Evolutionary conservation across 2,113 vertebrate genomes (phyloP).

Genomic region (Actinemys pallida): DNA sequence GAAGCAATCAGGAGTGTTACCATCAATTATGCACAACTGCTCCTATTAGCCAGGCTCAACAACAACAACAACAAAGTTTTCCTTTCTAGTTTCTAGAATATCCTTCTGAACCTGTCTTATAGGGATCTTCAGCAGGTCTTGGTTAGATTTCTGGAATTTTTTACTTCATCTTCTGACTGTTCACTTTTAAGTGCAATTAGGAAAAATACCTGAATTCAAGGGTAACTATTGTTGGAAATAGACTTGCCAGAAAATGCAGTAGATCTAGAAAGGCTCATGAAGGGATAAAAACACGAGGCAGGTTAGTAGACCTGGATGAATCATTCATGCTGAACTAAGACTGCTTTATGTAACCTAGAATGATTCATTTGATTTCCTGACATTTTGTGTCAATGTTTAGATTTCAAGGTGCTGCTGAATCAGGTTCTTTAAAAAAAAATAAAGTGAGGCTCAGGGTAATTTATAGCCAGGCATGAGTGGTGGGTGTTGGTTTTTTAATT

Average conservation of each 20-base stretch:
- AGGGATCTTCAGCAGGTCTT: not conserved
- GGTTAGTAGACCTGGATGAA: not conserved
- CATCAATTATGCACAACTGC: not conserved
- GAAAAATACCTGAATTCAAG: not conserved
- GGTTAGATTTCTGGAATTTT: not conserved
- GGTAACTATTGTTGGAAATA: not conserved
- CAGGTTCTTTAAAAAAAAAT: not conserved
- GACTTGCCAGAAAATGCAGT: not conserved
- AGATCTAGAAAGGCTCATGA: not conserved
- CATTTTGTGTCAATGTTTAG: not conserved
- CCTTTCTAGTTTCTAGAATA: not conserved
- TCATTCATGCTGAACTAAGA: not conserved
- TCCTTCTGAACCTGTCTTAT: not conserved
- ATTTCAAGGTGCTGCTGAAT: slow-evolving; percentile 1
- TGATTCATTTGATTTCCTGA: not conserved
- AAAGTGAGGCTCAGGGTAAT: not conserved
- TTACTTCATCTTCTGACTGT: not conserved
- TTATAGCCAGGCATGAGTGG: not conserved
- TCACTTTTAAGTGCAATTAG: not conserved
- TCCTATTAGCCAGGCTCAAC: not conserved
- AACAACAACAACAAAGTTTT: too few relatives aligned
- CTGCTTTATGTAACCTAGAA: not conserved
- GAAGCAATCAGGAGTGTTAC: not conserved
- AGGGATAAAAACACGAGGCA: not conserved
- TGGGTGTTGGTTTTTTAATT: not conserved